phyloP scores from a whole-genome alignment of 2,797 vertebrate genomes.

The Hyperoplus lanceolatus region DNA sequence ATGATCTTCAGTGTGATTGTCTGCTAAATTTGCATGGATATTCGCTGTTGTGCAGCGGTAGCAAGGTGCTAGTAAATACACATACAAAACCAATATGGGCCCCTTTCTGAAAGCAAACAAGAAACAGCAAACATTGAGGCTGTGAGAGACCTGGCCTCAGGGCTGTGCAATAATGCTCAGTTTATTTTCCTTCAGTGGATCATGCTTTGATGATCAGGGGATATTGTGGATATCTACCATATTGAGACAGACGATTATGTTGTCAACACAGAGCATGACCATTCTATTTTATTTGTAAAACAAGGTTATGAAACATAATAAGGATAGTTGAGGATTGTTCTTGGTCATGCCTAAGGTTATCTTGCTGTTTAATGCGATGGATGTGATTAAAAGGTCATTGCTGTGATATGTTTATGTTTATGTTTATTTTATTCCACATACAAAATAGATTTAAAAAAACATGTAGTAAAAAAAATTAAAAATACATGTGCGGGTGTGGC shows the following conservation, averaged over 20 bases:
- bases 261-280: slow-evolving; percentile 10
- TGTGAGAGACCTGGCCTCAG: neutral
- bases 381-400: neutral
- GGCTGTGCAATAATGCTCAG: neutral
- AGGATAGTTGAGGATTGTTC: neutral
- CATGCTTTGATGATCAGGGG: neutral
- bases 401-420: no score
- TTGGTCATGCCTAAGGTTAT: neutral
- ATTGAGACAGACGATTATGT: neutral
- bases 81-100: neutral
- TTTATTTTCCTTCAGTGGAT: slow-evolving; percentile 17
- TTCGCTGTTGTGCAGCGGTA: neutral
- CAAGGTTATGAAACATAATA: neutral
- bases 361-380: neutral
- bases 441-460: no score
- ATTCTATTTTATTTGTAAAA: slow-evolving; percentile 8
- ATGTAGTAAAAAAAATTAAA: no score
- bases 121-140: neutral
- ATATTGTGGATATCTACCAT: neutral
- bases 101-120: neutral
- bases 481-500: no score
- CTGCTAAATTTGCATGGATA: slow-evolving; percentile 12
- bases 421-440: no score
- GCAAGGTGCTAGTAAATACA: no score
- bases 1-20: neutral